phyloP scores from a whole-genome alignment of 2,797 vertebrate genomes.

The Chloroceryle amazona region DNA sequence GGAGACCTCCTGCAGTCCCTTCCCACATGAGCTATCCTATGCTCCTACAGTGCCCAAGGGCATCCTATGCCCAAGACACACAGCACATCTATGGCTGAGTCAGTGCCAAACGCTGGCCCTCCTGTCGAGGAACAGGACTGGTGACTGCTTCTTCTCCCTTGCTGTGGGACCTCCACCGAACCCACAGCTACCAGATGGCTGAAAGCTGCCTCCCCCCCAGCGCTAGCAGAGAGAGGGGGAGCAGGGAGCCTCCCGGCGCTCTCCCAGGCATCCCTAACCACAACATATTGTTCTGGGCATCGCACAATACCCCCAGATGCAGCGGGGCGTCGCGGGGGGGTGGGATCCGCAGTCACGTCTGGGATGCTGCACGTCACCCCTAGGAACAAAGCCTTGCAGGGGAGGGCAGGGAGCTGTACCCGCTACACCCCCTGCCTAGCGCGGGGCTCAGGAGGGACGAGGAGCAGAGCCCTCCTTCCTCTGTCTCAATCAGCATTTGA shows the following conservation, averaged over 20 bases:
- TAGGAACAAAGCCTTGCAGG: constrained; percentile 19
- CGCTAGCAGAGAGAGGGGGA: not conserved
- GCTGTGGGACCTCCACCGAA: constrained; percentile 29
- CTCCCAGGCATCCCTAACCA: constrained; percentile 63
- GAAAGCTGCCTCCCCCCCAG: constrained; percentile 18
- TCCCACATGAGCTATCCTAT: not conserved
- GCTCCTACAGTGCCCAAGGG: not conserved
- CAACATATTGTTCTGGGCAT: constrained; percentile 63
- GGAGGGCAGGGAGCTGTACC: not conserved
- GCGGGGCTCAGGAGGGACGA: not conserved
- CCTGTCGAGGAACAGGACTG: not conserved
- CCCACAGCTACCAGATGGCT: constrained; percentile 43
- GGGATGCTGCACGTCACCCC: not conserved
- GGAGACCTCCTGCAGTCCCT: not conserved
- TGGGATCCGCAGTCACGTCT: constrained; percentile 1
- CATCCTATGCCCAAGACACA: not conserved
- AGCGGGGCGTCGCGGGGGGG: not conserved
- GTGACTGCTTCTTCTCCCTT: not conserved
- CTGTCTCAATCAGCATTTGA: not conserved
- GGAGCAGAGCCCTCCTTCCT: not conserved
- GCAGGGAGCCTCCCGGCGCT: not conserved
- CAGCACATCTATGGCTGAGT: not conserved
- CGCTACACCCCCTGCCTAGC: accelerated
- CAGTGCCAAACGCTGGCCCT: not conserved
- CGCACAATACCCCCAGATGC: not conserved